These are phyloP conservation scores for Cotesia vestalis DNA, from an alignment of 1,140 invertebrate species.

Conservation along the genomic window DNA sequence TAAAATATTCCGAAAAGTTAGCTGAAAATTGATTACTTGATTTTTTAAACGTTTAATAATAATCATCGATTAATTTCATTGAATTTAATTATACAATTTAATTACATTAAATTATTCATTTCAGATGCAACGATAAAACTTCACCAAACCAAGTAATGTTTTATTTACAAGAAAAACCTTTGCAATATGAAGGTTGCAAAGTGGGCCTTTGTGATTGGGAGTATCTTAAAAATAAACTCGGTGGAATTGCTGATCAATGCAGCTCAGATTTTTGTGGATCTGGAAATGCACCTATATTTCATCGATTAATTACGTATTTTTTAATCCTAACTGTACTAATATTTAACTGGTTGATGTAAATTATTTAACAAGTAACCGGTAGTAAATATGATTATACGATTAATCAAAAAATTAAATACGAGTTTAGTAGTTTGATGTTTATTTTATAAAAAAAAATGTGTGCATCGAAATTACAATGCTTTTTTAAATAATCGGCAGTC, in stretches of 20 bases:
- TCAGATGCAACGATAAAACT: conserved; percentile 57
- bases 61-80: no score
- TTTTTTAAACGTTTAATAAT: no score
- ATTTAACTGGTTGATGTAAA: not conserved
- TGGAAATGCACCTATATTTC: conserved; percentile 17
- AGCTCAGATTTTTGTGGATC: conserved; percentile 49
- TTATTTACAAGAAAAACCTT: conserved; percentile 60
- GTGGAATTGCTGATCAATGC: conserved; percentile 44
- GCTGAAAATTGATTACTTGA: no score
- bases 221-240: conserved; percentile 59
- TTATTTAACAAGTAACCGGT: not conserved
- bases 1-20: not conserved
- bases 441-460: no score
- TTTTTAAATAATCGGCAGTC: no score
- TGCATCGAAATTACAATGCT: no score
- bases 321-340: not conserved
- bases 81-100: not conserved
- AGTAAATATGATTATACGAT: no score
- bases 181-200: conserved; percentile 62
- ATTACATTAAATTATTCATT: conserved; percentile 36
- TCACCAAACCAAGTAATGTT: conserved; percentile 64
- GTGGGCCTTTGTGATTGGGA: conserved; percentile 67
- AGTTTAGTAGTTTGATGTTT: no score
- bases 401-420: no score
- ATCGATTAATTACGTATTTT: conserved; percentile 3